Percentiles rank a stretch among this genome's conserved stretches.
Evolutionary conservation across 2,888 invertebrate genomes (phyloP).

Genomic region (Andrena camellia): DNA sequence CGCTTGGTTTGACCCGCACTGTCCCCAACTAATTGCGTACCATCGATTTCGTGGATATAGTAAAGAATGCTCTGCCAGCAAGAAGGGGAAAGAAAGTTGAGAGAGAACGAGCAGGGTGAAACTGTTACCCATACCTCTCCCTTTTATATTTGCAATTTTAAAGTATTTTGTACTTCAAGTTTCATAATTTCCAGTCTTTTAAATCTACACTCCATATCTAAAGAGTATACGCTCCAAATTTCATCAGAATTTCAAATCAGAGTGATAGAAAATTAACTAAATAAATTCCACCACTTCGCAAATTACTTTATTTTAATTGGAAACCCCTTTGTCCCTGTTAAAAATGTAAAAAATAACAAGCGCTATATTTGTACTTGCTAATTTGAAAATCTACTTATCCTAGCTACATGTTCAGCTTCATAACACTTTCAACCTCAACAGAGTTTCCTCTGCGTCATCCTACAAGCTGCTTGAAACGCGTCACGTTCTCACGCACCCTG

Average conservation of each 20-base stretch:
- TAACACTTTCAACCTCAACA: not conserved
- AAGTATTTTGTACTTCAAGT: no score
- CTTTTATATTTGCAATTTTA: not conserved
- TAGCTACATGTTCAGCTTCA: no score
- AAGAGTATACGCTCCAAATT: no score
- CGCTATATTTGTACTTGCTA: no score
- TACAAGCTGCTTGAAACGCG: not conserved
- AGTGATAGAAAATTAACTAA: no score
- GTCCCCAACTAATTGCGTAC: constrained; percentile 51
- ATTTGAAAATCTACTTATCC: no score
- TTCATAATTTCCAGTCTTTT: no score
- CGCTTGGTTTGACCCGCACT: constrained; percentile 48
- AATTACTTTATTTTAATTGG: no score
- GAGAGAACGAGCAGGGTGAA: not conserved
- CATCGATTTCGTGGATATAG: constrained; percentile 46
- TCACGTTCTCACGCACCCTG: not conserved
- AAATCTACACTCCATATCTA: no score
- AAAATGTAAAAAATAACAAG: no score
- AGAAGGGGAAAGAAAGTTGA: constrained; percentile 3
- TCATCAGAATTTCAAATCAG: no score
- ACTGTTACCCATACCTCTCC: not conserved
- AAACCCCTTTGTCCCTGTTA: no score
- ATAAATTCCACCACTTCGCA: not conserved
- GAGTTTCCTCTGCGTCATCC: not conserved
- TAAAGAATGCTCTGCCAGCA: constrained; percentile 13